Conservation (phyloP, 1,140 invertebrate species). For the Listronotus oregonensis region DNA sequence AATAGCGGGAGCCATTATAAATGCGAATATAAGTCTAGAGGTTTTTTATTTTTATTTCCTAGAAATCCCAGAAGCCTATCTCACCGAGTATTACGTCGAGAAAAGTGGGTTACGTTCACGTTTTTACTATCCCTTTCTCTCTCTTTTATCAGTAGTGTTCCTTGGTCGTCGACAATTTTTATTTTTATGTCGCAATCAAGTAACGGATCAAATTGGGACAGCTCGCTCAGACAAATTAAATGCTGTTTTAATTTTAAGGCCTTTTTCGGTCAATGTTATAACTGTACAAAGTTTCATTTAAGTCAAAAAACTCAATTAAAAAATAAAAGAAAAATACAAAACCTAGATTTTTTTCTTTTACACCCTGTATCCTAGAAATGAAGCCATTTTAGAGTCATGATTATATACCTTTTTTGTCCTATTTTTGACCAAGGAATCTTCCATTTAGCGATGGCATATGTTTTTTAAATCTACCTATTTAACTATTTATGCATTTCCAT, state of each 20-base stretch:
- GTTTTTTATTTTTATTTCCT: slow-evolving; percentile 29
- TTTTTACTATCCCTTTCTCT: background rate
- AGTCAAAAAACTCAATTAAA: no score
- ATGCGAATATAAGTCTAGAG: slow-evolving; percentile 29
- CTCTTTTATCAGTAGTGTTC: slow-evolving; percentile 3
- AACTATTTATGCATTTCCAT: no score
- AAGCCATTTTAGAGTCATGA: no score
- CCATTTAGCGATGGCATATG: no score
- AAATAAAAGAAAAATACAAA: no score
- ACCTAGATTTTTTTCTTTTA: no score
- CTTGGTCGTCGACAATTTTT: slow-evolving; percentile 13
- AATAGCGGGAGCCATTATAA: slow-evolving; percentile 23
- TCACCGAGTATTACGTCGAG: slow-evolving; percentile 21
- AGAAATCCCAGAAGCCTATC: slow-evolving; percentile 28
- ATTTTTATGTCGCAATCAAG: slow-evolving; percentile 31
- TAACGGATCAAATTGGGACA: slow-evolving; percentile 26
- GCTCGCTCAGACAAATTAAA: slow-evolving; percentile 17
- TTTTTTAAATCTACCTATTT: no score
- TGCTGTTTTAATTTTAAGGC: slow-evolving; percentile 16
- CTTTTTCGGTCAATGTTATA: no score
- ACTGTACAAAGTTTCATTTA: no score
- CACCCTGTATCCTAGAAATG: no score
- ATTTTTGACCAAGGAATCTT: no score
- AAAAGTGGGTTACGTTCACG: slow-evolving; percentile 22
- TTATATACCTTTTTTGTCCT: no score